Conservation (phyloP, 1,140 invertebrate species). For the Andricus grossulariae region DNA sequence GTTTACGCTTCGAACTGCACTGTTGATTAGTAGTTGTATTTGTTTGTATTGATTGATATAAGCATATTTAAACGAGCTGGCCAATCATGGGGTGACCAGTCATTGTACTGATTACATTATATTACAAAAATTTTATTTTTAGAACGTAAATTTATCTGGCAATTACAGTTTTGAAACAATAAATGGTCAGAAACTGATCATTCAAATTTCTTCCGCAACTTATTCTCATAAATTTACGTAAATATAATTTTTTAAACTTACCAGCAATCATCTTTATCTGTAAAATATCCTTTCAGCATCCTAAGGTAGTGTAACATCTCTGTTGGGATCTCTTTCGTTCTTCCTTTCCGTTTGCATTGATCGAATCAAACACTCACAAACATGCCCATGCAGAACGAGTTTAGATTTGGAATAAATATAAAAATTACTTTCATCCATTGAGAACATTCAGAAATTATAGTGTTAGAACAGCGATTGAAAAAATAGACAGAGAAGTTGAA, state of each 20-base stretch:
- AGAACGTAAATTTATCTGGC: no score
- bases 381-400: not conserved
- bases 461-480: not conserved
- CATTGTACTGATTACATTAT: no score
- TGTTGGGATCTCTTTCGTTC: conserved; percentile 17
- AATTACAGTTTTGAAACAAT: no score
- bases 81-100: no score
- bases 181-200: no score
- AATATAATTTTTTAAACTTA: not conserved
- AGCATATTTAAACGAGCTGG: no score
- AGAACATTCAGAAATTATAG: not conserved
- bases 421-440: conserved; percentile 15
- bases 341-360: not conserved
- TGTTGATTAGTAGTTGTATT: no score
- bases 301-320: not conserved
- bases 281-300: not conserved
- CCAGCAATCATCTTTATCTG: not conserved
- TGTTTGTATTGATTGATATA: no score
- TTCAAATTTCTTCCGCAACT: no score
- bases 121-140: no score
- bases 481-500: not conserved
- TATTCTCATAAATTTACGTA: not conserved
- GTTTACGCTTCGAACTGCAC: no score
- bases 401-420: conserved; percentile 15
- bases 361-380: not conserved